Conservation (phyloP, 2,888 invertebrate genomes). For the Drosophila seclusa region DNA sequence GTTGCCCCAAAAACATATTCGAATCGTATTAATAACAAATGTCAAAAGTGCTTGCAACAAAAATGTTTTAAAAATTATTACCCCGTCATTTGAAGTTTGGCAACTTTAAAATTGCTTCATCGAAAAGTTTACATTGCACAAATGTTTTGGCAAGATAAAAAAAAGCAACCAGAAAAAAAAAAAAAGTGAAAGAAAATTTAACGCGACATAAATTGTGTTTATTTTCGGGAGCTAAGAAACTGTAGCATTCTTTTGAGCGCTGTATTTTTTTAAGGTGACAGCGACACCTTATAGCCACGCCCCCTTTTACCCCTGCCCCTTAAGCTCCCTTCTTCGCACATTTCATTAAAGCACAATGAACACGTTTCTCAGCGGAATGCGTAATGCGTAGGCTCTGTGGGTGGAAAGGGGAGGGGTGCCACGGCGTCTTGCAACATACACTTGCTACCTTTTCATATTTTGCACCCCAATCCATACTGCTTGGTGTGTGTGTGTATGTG, state of each 20-base stretch:
- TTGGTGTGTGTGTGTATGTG: background rate
- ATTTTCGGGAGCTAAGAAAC: slow-evolving; percentile 52
- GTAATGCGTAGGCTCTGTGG: slow-evolving; percentile 18
- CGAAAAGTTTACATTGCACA: slow-evolving; percentile 63
- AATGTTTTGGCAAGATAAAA: slow-evolving; percentile 63
- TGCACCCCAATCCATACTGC: background rate
- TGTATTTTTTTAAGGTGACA: slow-evolving; percentile 70
- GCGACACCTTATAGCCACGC: slow-evolving; percentile 40
- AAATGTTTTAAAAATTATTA: slow-evolving; percentile 57
- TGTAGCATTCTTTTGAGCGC: slow-evolving; percentile 68
- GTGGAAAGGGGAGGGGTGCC: background rate
- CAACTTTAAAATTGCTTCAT: slow-evolving; percentile 71
- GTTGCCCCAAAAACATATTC: slow-evolving; percentile 15
- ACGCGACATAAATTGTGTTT: slow-evolving; percentile 73
- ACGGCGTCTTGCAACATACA: slow-evolving; percentile 60
- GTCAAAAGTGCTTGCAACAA: slow-evolving; percentile 56
- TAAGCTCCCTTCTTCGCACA: slow-evolving; percentile 40
- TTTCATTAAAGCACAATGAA: slow-evolving; percentile 80
- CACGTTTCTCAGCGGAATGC: slow-evolving; percentile 53
- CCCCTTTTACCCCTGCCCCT: background rate
- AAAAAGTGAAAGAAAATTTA: slow-evolving; percentile 27
- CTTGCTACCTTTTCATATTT: slow-evolving; percentile 70
- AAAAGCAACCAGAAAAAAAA: background rate
- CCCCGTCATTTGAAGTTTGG: slow-evolving; percentile 50
- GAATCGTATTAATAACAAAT: slow-evolving; percentile 65